Evolutionary conservation across 2,797 vertebrate species (phyloP).

Genomic region (Microchirus variegatus): DNA sequence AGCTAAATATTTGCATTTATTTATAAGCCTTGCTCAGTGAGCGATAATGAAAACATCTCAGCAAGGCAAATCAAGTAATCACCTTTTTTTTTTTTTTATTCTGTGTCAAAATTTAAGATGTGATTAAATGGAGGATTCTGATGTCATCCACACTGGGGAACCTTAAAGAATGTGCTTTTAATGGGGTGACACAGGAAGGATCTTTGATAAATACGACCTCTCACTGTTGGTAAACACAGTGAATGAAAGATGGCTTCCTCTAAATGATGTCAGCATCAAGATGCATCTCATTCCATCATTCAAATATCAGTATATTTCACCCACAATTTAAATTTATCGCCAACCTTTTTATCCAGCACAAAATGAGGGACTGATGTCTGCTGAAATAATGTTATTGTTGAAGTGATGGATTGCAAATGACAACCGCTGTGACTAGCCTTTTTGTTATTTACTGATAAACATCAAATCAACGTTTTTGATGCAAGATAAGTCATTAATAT

Average conservation of each 20-base stretch:
- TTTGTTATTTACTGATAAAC: not conserved
- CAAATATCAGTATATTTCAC: slow-evolving; percentile 27
- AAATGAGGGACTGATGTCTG: not conserved
- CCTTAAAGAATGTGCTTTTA: slow-evolving; percentile 34
- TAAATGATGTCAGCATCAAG: slow-evolving; percentile 31
- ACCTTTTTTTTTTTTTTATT: not conserved
- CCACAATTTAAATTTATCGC: slow-evolving; percentile 12
- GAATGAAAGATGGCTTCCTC: slow-evolving; percentile 22
- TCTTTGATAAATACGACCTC: slow-evolving; percentile 28
- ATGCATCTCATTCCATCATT: slow-evolving; percentile 15
- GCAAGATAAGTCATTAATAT: not conserved
- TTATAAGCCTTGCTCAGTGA: not conserved
- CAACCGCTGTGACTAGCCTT: not conserved
- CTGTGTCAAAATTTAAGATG: slow-evolving; percentile 12
- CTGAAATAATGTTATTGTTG: slow-evolving; percentile 2
- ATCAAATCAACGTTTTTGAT: slow-evolving; percentile 3
- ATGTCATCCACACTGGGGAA: slow-evolving; percentile 4
- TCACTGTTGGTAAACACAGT: slow-evolving; percentile 37
- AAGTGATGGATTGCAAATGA: not conserved
- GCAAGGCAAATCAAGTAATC: slow-evolving; percentile 17
- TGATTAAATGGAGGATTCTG: too few species aligned
- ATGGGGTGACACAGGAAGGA: slow-evolving; percentile 26
- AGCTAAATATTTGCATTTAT: not conserved
- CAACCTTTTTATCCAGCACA: not conserved
- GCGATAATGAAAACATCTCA: not conserved